Conservation (phyloP, 1,140 invertebrate species). For the Nebria ingens region DNA sequence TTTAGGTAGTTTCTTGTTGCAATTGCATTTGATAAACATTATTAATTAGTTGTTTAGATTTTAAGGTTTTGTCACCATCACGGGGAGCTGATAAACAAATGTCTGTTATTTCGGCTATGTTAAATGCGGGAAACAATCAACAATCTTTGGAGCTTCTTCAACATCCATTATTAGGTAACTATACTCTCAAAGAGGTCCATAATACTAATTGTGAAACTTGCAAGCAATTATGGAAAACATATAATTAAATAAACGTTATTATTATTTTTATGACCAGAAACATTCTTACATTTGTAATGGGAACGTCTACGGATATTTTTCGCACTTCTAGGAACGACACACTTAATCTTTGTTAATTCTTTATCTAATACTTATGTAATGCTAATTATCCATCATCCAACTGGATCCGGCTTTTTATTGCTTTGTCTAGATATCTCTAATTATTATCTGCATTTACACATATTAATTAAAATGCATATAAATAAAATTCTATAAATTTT, state of each 20-base stretch:
- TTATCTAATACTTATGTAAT: conserved; percentile 19
- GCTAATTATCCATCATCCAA: neutral
- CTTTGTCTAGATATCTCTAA: conserved; percentile 16
- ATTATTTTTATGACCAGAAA: conserved; percentile 20
- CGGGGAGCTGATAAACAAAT: conserved; percentile 25
- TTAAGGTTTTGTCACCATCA: conserved; percentile 25
- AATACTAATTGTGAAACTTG: too few relatives aligned
- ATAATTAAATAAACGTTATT: too few relatives aligned
- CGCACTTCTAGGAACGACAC: conserved; percentile 31
- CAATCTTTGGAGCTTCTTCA: conserved; percentile 30
- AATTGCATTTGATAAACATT: neutral
- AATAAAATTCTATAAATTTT: neutral
- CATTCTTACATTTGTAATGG: conserved; percentile 41
- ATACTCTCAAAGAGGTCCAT: too few relatives aligned
- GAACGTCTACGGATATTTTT: conserved; percentile 35
- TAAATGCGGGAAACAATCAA: conserved; percentile 19
- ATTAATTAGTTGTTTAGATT: conserved; percentile 21
- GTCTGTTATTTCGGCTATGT: conserved; percentile 26
- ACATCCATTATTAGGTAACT: conserved; percentile 34
- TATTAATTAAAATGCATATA: too few relatives aligned
- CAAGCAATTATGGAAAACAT: too few relatives aligned
- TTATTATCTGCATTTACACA: conserved; percentile 19
- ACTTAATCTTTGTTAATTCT: conserved; percentile 25
- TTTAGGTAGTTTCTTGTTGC: neutral
- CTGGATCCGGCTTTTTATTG: neutral